Evolutionary conservation across 2,888 invertebrate species (phyloP).

Genomic region (Galeopsomyia nigrocyanea): DNA sequence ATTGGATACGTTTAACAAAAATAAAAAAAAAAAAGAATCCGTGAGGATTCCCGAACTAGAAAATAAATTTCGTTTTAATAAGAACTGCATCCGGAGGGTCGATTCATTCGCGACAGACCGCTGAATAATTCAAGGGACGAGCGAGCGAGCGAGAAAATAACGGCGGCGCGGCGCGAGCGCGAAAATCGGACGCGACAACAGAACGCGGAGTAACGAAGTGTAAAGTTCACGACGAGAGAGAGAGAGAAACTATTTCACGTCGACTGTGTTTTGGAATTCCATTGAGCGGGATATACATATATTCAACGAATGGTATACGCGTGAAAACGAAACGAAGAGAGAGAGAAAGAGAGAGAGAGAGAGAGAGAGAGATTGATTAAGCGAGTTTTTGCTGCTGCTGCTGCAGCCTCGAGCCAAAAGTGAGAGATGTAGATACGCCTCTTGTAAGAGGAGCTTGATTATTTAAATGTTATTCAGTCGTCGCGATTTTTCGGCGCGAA

Average conservation of each 20-base stretch:
- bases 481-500: too few species aligned
- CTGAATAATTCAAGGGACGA: constrained; percentile 40
- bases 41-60: not conserved
- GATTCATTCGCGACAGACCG: not conserved
- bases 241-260: constrained; percentile 33
- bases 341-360: constrained; percentile 14
- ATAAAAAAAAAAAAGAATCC: too few species aligned
- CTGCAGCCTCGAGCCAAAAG: too few species aligned
- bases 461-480: constrained; percentile 21
- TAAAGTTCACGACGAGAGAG: constrained; percentile 26
- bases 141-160: constrained; percentile 17
- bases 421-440: not conserved
- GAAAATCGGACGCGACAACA: constrained; percentile 28
- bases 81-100: constrained; percentile 7
- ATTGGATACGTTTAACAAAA: too few species aligned
- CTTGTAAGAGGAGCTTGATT: not conserved
- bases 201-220: constrained; percentile 36
- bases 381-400: constrained; percentile 2
- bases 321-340: constrained; percentile 17
- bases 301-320: not conserved
- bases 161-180: constrained; percentile 2
- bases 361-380: constrained; percentile 25
- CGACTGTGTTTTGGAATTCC: constrained; percentile 50
- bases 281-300: constrained; percentile 31
- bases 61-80: constrained; percentile 41